Evolutionary conservation across 2,797 vertebrate species (phyloP), one percentile per base, ranked within the genome.

Genomic region (Fistularia commersonii): DNA sequence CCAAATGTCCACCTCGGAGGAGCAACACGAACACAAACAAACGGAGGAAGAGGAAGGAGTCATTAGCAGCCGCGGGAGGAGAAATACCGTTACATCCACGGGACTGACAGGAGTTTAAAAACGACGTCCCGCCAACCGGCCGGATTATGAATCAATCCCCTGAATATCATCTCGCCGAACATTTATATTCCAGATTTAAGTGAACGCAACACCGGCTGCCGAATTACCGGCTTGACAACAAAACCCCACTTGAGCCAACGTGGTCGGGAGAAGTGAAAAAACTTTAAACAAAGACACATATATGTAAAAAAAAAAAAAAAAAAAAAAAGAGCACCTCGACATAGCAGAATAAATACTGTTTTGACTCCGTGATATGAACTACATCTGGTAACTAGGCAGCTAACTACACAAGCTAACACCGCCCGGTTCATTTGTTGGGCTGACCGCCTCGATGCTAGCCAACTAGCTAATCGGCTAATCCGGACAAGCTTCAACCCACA

Each of bases 381-480:
- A 6, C 4, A 23, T 23, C 23, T 23, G 23, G 4, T 23, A 44
- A 51, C 15, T 1, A 45, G 11, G 42, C 7, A 61, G 44, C 47
- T 40, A 57, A 57, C 48, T 37, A 55, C 59, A 58, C 32, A 34
- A 10, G 58, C 54, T 48, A 68, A 12, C 51, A 31, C 40, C 7
- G 41, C 43, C 57, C 14, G 46, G 55, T 51, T 69, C 57, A 74
- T 74, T 77, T 75, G 75, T 77, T 66, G 33, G 51, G 44, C 7
- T 45, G 44, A 45, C 42, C 48, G 47, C 56, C 48, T 64, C 43
- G 44, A 68, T 68, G 80, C 75, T 82, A 45, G 52, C 43, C 39
- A 48, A 12, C 11, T 63, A 62, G 81, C 81, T 77, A 68, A 56
- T 44, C 47, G 50, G 72, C 79, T 78, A 81, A 66, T 46, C 11